Conservation (phyloP, 2,888 invertebrate genomes). For the Hedya salicella region DNA sequence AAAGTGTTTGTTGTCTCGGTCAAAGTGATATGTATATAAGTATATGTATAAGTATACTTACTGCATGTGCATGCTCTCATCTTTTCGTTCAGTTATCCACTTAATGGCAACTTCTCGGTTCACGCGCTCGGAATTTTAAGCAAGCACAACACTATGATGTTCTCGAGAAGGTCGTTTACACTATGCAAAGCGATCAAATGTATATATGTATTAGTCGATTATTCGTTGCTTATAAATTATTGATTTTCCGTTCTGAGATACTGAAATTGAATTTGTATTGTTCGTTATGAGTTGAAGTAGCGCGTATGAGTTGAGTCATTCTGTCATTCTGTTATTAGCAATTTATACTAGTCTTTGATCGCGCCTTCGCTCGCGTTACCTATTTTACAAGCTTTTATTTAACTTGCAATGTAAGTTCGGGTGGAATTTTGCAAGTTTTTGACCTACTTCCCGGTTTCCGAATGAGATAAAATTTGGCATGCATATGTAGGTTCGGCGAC, state of each 20-base stretch:
- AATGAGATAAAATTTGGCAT: too few relatives aligned
- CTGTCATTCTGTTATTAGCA: neutral
- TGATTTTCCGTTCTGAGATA: conserved; percentile 15
- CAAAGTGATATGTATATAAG: too few relatives aligned
- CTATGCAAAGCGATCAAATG: conserved; percentile 28
- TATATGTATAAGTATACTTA: neutral
- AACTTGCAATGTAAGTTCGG: too few relatives aligned
- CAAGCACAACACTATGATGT: conserved; percentile 18
- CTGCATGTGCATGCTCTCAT: neutral
- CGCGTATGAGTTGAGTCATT: conserved; percentile 26
- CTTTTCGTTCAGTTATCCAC: conserved; percentile 4
- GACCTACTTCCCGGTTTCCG: too few relatives aligned
- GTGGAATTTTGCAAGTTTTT: too few relatives aligned
- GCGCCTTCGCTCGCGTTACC: too few relatives aligned
- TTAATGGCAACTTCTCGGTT: conserved; percentile 6
- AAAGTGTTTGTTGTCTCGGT: neutral
- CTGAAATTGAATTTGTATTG: conserved; percentile 27
- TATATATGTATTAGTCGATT: conserved; percentile 23
- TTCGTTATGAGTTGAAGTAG: conserved; percentile 11
- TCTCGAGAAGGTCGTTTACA: conserved; percentile 20
- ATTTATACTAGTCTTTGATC: neutral
- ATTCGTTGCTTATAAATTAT: conserved; percentile 36
- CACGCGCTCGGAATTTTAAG: conserved; percentile 30
- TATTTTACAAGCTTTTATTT: too few relatives aligned
- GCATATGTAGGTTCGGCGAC: too few relatives aligned